Percentiles rank a stretch among this genome's conserved stretches.
These are phyloP conservation scores for Diacarnus erythraeanus DNA, from an alignment of 37 sponge, comb jelly and placozoan species.

Conservation along the genomic window DNA sequence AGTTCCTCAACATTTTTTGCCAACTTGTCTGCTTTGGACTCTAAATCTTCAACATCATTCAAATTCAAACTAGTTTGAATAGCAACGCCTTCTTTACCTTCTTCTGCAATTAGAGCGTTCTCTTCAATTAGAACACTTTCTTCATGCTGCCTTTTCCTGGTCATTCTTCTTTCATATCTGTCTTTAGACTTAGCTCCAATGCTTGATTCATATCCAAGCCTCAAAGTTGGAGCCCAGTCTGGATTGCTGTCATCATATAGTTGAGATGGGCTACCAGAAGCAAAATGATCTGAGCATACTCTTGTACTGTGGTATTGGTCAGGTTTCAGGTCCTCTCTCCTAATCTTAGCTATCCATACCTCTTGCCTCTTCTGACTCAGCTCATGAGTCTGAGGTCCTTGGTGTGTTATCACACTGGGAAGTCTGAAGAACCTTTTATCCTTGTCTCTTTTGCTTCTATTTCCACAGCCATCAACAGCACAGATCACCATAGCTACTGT, in stretches of 20 bases:
- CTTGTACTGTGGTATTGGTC: background rate
- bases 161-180: background rate
- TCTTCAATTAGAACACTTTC: background rate
- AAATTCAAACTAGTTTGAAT: background rate
- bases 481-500: constrained; percentile 32
- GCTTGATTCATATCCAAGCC: no score
- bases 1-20: background rate
- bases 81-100: background rate
- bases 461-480: constrained; percentile 57
- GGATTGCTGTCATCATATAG: constrained; percentile 40
- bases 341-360: constrained; percentile 24
- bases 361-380: constrained; percentile 23
- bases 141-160: no score
- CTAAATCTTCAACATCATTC: no score
- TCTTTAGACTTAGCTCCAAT: background rate
- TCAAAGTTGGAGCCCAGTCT: constrained; percentile 57
- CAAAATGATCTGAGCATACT: constrained; percentile 55
- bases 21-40: background rate
- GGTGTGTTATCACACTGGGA: constrained; percentile 22
- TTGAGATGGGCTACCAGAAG: constrained; percentile 37
- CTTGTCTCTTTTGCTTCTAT: constrained; percentile 39
- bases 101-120: background rate
- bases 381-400: constrained; percentile 18
- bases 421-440: constrained; percentile 24
- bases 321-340: constrained; percentile 10